Evolutionary conservation across 2,888 invertebrate species (phyloP).

Genomic region (Acanthosepion esculentum): DNA sequence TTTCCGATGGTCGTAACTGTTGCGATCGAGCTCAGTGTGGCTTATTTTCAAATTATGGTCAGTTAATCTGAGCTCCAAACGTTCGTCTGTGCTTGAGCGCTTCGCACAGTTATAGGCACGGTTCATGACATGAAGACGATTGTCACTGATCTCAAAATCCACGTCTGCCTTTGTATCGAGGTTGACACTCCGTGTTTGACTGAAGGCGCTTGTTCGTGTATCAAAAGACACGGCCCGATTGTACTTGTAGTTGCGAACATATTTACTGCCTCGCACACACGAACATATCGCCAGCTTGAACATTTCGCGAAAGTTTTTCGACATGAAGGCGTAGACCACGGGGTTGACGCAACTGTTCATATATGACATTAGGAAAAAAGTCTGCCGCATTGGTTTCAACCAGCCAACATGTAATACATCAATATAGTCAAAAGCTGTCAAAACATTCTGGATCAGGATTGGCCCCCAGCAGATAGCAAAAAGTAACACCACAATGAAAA

Average conservation of each 20-base stretch:
- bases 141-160: neutral
- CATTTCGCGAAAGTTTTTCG: slow-evolving; percentile 80
- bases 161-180: neutral
- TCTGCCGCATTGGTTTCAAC: slow-evolving; percentile 79
- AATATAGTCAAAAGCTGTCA: slow-evolving; percentile 79
- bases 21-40: neutral
- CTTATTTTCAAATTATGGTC: neutral
- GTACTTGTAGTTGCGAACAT: slow-evolving; percentile 56
- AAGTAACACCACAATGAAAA: slow-evolving; percentile 81
- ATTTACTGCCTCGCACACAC: slow-evolving; percentile 57
- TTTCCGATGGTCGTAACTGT: neutral
- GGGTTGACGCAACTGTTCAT: slow-evolving; percentile 84
- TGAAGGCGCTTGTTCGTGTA: slow-evolving; percentile 50
- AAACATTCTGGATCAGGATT: slow-evolving; percentile 80
- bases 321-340: slow-evolving; percentile 84
- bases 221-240: slow-evolving; percentile 52
- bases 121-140: slow-evolving; percentile 25
- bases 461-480: slow-evolving; percentile 84
- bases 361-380: slow-evolving; percentile 81
- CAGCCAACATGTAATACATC: slow-evolving; percentile 76
- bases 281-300: slow-evolving; percentile 65
- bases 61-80: neutral
- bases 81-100: neutral
- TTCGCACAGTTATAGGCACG: neutral
- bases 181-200: neutral